phyloP scores from a whole-genome alignment of 2,888 invertebrate species.

The Trisateles emortualis region DNA sequence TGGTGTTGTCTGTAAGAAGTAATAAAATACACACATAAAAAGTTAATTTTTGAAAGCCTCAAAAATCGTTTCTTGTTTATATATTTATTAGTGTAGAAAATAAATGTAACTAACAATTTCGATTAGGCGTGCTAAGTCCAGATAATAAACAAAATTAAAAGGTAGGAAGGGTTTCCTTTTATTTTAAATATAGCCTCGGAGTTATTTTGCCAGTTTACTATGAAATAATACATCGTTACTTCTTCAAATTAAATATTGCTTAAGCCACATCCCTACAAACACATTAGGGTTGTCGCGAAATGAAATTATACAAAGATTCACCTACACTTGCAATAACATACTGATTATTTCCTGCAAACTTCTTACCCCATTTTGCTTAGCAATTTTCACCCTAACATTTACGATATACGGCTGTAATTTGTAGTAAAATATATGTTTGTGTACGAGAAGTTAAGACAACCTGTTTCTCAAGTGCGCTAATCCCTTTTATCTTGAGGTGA shows the following conservation, averaged over 20 bases:
- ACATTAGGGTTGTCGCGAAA: constrained; percentile 78
- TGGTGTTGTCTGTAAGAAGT: no score
- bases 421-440: constrained; percentile 21
- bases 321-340: constrained; percentile 80
- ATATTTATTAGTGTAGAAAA: no score
- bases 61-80: no score
- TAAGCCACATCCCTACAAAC: constrained; percentile 59
- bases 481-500: constrained; percentile 84
- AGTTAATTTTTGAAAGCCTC: no score
- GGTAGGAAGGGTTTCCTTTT: no score
- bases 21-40: no score
- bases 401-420: constrained; percentile 18
- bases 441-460: constrained; percentile 62
- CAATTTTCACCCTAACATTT: constrained; percentile 38
- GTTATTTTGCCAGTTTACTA: no score
- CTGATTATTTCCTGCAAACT: constrained; percentile 70
- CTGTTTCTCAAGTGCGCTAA: constrained; percentile 78
- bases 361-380: constrained; percentile 20
- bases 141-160: no score
- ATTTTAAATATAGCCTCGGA: no score
- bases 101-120: no score
- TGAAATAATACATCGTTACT: constrained; percentile 1
- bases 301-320: constrained; percentile 81
- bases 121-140: no score
- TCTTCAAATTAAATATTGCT: constrained; percentile 10